Evolutionary conservation across 2,113 vertebrate genomes (phyloP).

Genomic region (Syrmaticus mikado): DNA sequence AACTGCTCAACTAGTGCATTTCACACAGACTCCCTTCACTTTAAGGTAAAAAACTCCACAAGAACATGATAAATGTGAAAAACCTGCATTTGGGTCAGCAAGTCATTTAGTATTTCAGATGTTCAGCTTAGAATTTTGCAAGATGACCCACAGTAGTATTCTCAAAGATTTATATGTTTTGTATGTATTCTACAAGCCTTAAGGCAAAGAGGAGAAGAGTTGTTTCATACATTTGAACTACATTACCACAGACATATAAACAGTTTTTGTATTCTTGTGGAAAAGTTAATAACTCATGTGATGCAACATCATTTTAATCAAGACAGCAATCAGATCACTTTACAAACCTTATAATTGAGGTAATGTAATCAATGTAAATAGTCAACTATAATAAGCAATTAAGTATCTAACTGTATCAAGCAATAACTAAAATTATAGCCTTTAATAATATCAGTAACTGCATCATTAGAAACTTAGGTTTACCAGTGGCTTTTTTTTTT

Average conservation of each 20-base stretch:
- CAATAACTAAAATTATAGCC: conserved; percentile 58
- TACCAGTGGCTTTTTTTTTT: neutral
- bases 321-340: conserved; percentile 45
- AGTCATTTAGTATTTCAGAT: neutral
- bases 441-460: conserved; percentile 53
- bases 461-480: conserved; percentile 13
- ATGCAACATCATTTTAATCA: conserved; percentile 65
- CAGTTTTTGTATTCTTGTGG: conserved; percentile 27
- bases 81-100: neutral
- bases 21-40: neutral
- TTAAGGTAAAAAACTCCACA: neutral
- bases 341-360: conserved; percentile 62
- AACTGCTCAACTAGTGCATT: neutral
- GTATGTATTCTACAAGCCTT: neutral
- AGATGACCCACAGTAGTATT: neutral
- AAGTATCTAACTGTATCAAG: conserved; percentile 49
- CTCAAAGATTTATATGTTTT: neutral
- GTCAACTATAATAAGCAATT: conserved; percentile 66
- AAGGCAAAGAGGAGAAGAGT: neutral
- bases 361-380: conserved; percentile 58
- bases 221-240: conserved; percentile 3
- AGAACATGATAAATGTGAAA: neutral
- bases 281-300: conserved; percentile 26
- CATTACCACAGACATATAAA: conserved; percentile 16
- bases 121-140: neutral